Evolutionary conservation across 2,113 vertebrate species (phyloP).

Genomic region (Nannobrachium achirus): DNA sequence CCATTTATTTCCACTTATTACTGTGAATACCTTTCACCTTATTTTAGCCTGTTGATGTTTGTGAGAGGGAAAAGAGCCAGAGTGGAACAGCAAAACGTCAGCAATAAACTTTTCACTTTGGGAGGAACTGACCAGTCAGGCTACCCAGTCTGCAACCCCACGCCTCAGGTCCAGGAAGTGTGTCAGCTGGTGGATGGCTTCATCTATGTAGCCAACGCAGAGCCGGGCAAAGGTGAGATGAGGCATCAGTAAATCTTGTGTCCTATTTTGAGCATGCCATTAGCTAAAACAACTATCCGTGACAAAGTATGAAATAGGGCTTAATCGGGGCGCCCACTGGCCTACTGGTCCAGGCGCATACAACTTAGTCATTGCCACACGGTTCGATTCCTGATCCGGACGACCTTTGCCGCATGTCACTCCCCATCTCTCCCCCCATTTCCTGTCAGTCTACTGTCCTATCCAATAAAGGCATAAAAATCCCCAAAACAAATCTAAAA

Average conservation of each 20-base stretch:
- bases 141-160: constrained; percentile 73
- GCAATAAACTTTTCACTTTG: constrained; percentile 87
- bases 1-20: not conserved
- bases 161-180: constrained; percentile 88
- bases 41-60: constrained; percentile 20
- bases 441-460: too few relatives aligned
- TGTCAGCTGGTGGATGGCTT: constrained; percentile 90
- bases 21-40: not conserved
- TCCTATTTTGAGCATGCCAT: too few relatives aligned
- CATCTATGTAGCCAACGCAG: constrained; percentile 93
- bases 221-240: constrained; percentile 83
- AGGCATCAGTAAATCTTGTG: not conserved
- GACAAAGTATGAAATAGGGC: too few relatives aligned
- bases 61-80: constrained; percentile 87
- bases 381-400: too few relatives aligned
- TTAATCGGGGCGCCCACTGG: too few relatives aligned
- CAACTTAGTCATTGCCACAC: too few relatives aligned
- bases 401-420: too few relatives aligned
- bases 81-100: constrained; percentile 76
- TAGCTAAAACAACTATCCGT: too few relatives aligned
- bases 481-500: too few relatives aligned
- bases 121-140: constrained; percentile 74
- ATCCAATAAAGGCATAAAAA: too few relatives aligned
- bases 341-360: too few relatives aligned
- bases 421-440: too few relatives aligned